A percentile compares a stretch with the other conserved stretches of the same genome.
Evolutionary conservation across 2,113 vertebrate genomes (phyloP).

Genomic region (Globicephala melas): DNA sequence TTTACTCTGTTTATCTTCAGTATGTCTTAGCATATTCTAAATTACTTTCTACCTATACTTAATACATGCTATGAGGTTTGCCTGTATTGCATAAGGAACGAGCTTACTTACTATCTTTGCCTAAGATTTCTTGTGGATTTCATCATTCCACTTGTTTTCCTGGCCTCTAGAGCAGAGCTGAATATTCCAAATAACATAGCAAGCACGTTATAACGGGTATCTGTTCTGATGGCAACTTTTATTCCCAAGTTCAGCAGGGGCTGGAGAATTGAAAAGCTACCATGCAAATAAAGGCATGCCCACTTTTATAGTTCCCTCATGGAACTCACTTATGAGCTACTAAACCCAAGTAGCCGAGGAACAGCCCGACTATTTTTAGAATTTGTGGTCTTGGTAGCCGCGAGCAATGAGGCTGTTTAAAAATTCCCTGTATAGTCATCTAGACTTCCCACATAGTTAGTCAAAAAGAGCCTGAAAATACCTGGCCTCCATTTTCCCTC

Average conservation of each 20-base stretch:
- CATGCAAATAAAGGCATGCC: neutral
- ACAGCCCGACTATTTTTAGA: neutral
- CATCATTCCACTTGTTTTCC: neutral
- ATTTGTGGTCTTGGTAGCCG: neutral
- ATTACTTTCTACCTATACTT: neutral
- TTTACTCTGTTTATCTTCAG: neutral
- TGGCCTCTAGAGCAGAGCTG: neutral
- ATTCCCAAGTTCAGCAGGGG: neutral
- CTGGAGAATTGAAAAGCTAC: conserved; percentile 1
- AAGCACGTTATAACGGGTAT: neutral
- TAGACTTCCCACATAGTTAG: neutral
- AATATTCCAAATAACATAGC: neutral
- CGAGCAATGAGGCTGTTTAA: neutral
- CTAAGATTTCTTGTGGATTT: conserved; percentile 10
- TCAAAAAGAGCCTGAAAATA: neutral
- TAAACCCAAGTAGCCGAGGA: neutral
- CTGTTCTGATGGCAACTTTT: neutral
- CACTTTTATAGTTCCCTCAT: neutral
- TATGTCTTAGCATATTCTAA: neutral
- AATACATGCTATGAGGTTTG: neutral
- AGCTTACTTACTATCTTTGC: neutral
- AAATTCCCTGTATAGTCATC: neutral
- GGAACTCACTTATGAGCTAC: neutral
- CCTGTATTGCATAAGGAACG: neutral
- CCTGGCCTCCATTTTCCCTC: neutral